These are phyloP conservation scores for Chaenodraco wilsoni DNA, from an alignment of 2,797 vertebrate genomes.

Conservation along the genomic window DNA sequence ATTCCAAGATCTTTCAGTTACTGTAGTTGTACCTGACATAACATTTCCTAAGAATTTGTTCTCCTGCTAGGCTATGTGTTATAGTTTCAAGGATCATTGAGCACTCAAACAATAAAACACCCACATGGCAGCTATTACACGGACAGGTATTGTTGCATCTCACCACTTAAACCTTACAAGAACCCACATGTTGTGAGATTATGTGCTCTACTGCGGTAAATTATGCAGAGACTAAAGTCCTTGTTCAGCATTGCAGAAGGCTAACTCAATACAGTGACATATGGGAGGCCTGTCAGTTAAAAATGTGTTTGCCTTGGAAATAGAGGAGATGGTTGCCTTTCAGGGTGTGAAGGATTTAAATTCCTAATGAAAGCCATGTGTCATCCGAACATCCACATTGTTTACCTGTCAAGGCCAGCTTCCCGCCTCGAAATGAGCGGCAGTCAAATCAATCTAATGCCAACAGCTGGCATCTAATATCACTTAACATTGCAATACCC, in stretches of 20 bases:
- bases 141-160: neutral
- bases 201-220: neutral
- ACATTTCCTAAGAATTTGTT: neutral
- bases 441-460: constrained; percentile 56
- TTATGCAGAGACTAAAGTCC: neutral
- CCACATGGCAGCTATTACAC: constrained; percentile 24
- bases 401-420: constrained; percentile 56
- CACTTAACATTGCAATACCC: constrained; percentile 70
- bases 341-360: constrained; percentile 13
- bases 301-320: constrained; percentile 19
- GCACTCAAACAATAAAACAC: constrained; percentile 2
- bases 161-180: constrained; percentile 1
- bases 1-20: neutral
- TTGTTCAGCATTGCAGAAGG: constrained; percentile 5
- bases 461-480: constrained; percentile 58
- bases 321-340: constrained; percentile 26
- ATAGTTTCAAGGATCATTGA: constrained; percentile 25
- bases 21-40: constrained; percentile 10
- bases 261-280: neutral
- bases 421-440: constrained; percentile 30
- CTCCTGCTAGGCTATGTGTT: neutral
- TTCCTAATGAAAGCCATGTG: constrained; percentile 28
- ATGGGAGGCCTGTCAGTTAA: neutral
- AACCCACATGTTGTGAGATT: neutral
- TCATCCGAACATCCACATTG: constrained; percentile 44